phyloP scores from a whole-genome alignment of 2,888 invertebrate species.

The Charanyca ferruginea region DNA sequence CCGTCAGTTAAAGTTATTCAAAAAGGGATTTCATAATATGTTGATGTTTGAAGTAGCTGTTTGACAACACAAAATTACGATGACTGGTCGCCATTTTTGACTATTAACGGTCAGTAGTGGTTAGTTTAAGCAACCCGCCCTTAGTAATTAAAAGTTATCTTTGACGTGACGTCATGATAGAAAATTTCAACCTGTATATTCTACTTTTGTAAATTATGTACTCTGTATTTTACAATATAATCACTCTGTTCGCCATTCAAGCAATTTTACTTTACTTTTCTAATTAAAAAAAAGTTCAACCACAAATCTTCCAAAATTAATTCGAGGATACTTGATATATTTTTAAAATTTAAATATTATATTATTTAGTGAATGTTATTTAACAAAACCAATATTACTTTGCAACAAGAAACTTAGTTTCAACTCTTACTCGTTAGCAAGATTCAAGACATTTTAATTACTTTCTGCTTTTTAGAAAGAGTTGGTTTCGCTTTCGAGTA shows the following conservation, averaged over 20 bases:
- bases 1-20: no score
- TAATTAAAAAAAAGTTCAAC: not conserved
- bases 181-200: no score
- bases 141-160: no score
- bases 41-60: no score
- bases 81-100: no score
- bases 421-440: constrained; percentile 27
- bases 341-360: not conserved
- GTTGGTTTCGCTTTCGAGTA: constrained; percentile 10
- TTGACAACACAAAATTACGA: no score
- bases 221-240: not conserved
- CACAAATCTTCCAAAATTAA: not conserved
- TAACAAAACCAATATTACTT: constrained; percentile 50
- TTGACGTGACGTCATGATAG: no score
- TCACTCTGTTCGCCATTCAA: not conserved
- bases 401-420: constrained; percentile 32
- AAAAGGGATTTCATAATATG: no score
- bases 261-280: not conserved
- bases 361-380: constrained; percentile 43
- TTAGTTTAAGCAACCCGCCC: no score
- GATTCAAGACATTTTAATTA: constrained; percentile 49
- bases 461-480: constrained; percentile 37
- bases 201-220: no score
- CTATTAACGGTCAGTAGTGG: no score
- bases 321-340: not conserved